Conservation (phyloP, 2,113 vertebrate species). For the Anguilla japonica region DNA sequence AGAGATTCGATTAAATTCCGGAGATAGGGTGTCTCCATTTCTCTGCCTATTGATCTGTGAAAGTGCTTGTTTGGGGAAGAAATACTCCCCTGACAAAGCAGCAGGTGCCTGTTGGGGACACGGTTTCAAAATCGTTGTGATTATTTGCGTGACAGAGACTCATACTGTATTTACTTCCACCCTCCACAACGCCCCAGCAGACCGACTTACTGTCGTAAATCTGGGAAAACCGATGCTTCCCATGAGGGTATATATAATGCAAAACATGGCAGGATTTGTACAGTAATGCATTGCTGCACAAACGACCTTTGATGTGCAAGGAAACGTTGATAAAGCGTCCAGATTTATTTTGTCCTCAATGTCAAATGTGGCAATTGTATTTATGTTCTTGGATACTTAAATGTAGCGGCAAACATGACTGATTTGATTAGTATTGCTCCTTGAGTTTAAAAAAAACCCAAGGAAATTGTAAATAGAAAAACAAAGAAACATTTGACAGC, state of each 20-base stretch:
- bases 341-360: too few relatives aligned
- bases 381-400: neutral
- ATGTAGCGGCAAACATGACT: neutral
- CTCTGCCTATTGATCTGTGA: conserved; percentile 27
- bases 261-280: too few relatives aligned
- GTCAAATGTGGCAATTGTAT: neutral
- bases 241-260: neutral
- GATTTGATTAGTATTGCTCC: neutral
- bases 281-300: too few relatives aligned
- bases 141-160: conserved; percentile 24
- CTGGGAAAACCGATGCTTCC: neutral
- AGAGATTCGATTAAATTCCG: conserved; percentile 10
- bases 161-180: neutral
- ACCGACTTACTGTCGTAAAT: neutral
- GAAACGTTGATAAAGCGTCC: too few relatives aligned
- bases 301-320: too few relatives aligned
- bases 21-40: conserved; percentile 13
- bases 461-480: neutral
- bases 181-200: neutral
- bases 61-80: conserved; percentile 21
- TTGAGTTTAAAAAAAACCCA: neutral
- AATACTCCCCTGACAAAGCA: conserved; percentile 17
- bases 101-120: conserved; percentile 16
- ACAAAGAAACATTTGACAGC: neutral
- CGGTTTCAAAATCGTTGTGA: conserved; percentile 3